Evolutionary conservation across 64 coral and sea anemone species (phyloP), one percentile per base, ranked within the genome.

Genomic region (Pocillopora damicornis): DNA sequence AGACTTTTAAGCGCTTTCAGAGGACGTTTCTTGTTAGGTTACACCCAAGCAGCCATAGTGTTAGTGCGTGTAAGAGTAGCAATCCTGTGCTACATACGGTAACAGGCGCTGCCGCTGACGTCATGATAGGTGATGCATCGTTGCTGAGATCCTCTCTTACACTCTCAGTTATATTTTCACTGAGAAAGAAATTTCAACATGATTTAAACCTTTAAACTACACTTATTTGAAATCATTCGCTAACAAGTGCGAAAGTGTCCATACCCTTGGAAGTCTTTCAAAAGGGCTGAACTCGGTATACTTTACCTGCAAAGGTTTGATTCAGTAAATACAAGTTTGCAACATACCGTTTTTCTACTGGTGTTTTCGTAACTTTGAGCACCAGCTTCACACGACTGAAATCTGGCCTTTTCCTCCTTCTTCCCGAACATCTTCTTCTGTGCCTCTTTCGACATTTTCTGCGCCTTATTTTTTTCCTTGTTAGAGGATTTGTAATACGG

Each of bases 301-400:
- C 30, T 30, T 51, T 51, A 7, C 42, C 42, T 4, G 42, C 42
- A 51, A 51, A 51, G 42, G 42, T 4, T 51, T 51, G 2, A 51
- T 51, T 51, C 80, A 67, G 38, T 15, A 3, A 1, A 10, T 1
- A 65, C 25, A 9, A 22, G 2, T 71, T 13, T 0, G 22, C 22
- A 9, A 37, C 79, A 37, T 26, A 85, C 81, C 81, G 69, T 66
- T 85, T 85, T 58, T 85, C 37, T 72, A 63, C 72, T 23, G 65
- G 81, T 13, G 17, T 85, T 35, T 85, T 85, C 0, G 81, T 72
- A 11, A 85, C 61, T 58, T 85, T 85, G 25, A 85, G 65, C 37
- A 85, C 81, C 18, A 85, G 37, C 17, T 85, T 85, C n/a, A 85
- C 81, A 22, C 81, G 81, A 73, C 81, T 71, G 38, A 85, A 85